Evolutionary conservation across 1,140 invertebrate species (phyloP).

Genomic region (Drosophila simulans): DNA sequence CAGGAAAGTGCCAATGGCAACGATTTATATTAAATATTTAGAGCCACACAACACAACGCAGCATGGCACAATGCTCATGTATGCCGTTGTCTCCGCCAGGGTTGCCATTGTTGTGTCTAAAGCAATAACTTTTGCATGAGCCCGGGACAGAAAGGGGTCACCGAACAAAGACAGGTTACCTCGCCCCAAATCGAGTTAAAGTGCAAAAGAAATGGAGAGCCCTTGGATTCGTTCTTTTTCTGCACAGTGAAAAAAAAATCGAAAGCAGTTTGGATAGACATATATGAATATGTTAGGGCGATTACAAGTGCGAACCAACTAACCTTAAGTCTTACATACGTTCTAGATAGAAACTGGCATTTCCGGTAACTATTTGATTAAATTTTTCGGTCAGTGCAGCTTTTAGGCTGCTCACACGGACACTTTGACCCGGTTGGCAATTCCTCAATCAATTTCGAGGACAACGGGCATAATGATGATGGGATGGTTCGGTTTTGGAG

Average conservation of each 20-base stretch:
- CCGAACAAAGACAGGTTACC: constrained; percentile 58
- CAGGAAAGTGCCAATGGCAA: constrained; percentile 62
- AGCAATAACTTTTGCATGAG: constrained; percentile 57
- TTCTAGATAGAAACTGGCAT: neutral
- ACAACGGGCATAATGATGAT: constrained; percentile 56
- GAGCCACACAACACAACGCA: constrained; percentile 34
- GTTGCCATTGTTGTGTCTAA: constrained; percentile 62
- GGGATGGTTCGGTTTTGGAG: neutral
- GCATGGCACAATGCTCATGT: constrained; percentile 25
- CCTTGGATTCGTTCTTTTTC: constrained; percentile 13
- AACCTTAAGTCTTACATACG: neutral
- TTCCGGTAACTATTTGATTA: neutral
- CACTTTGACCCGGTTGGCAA: constrained; percentile 68
- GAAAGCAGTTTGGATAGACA: neutral
- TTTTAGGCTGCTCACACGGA: constrained; percentile 25
- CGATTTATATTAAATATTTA: constrained; percentile 75
- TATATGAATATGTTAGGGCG: no score
- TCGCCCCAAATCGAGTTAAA: constrained; percentile 53
- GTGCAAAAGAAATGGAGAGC: constrained; percentile 40
- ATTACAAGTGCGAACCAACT: no score
- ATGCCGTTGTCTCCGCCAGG: constrained; percentile 32
- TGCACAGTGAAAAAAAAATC: neutral
- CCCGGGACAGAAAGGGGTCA: constrained; percentile 62
- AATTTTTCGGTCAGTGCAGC: constrained; percentile 1
- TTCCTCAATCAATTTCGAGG: constrained; percentile 72